A percentile compares a stretch with the other conserved stretches of the same genome.
Conservation (phyloP, 2,888 invertebrate genomes). For the Amiota communis region DNA sequence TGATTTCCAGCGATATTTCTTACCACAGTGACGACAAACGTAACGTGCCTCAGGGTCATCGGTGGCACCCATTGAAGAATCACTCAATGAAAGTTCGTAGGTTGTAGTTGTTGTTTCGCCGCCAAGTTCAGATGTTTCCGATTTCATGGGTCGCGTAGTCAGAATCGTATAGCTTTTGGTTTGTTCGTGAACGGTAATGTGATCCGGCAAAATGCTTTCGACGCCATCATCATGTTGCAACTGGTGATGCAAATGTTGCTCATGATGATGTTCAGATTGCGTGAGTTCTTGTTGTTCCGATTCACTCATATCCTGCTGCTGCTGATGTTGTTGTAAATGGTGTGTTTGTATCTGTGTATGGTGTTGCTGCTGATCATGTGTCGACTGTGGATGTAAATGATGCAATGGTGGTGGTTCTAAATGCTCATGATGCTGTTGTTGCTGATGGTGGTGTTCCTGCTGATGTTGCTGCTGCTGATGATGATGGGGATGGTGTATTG, state of each 20-base stretch:
- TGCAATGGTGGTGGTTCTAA: slow-evolving; percentile 36
- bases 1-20: slow-evolving; percentile 89
- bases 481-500: slow-evolving; percentile 42
- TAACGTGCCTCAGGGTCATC: slow-evolving; percentile 77
- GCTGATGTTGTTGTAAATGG: slow-evolving; percentile 45
- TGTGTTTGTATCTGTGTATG: slow-evolving; percentile 53
- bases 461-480: slow-evolving; percentile 57
- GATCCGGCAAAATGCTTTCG: slow-evolving; percentile 64
- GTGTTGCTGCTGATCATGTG: slow-evolving; percentile 62
- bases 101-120: slow-evolving; percentile 67
- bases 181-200: slow-evolving; percentile 63
- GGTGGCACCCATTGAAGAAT: slow-evolving; percentile 69
- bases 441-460: slow-evolving; percentile 46
- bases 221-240: slow-evolving; percentile 65
- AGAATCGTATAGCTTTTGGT: slow-evolving; percentile 72
- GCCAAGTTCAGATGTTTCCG: slow-evolving; percentile 60
- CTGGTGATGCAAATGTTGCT: slow-evolving; percentile 61
- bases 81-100: slow-evolving; percentile 72
- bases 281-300: slow-evolving; percentile 43
- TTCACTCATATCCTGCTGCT: slow-evolving; percentile 36
- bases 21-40: slow-evolving; percentile 88
- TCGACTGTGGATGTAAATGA: slow-evolving; percentile 50
- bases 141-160: slow-evolving; percentile 72
- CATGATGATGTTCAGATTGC: slow-evolving; percentile 49
- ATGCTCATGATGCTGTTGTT: slow-evolving; percentile 51